Base-by-base conservation (phyloP, 2,888 invertebrate species). In the Phengaris alcon region DNA sequence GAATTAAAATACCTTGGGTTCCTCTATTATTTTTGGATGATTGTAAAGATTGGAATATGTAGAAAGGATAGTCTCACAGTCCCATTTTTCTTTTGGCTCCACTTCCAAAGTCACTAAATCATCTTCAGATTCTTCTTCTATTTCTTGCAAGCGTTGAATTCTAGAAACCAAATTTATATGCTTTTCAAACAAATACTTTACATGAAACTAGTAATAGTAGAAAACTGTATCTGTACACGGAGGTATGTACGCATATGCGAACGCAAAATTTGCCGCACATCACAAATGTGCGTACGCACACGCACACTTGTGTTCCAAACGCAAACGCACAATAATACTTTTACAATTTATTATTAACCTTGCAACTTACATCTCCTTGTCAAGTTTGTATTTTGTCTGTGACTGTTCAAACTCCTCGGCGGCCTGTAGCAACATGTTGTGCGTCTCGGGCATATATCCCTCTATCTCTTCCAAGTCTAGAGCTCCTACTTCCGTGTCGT, bases 11-110 rank as follows among this genome's bases (percentile, higher is more conserved):
- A 95, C 96, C 88, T 94, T 95, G 0, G 96, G 95, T 83, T 97
- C 97, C 73, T 95, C 94, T 74, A 98, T 98, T 44, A 98, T 82
- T 86, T 97, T 97, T 0, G 99, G 99, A 90, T 97, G 97, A 90
- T 99, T 99, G 87, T 98, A 98, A 75, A 97, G 93, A 85, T 96
- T 99, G 8, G 98, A 98, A 86, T 97, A 97, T 0, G 97, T 98
- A 35, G 97, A 97, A 6, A 98, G 90, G 80, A 98, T 96, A 76
- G 97, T 97, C 91, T 98, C 97, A 83, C 98, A 98, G 90, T 99
- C 98, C 97, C 97, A 98, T 86, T 95, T 96, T 81, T 94, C 94
- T 79, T 95, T 94, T 0, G 94, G 91, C 75, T 95, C 94, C 51
- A 95, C 94, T 1, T 96, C 95, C 78, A 95, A 90, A 0, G 95